Evolutionary conservation across 2,797 vertebrate genomes (phyloP), one percentile per base, ranked within the genome.

Genomic region (Hyperoplus lanceolatus): DNA sequence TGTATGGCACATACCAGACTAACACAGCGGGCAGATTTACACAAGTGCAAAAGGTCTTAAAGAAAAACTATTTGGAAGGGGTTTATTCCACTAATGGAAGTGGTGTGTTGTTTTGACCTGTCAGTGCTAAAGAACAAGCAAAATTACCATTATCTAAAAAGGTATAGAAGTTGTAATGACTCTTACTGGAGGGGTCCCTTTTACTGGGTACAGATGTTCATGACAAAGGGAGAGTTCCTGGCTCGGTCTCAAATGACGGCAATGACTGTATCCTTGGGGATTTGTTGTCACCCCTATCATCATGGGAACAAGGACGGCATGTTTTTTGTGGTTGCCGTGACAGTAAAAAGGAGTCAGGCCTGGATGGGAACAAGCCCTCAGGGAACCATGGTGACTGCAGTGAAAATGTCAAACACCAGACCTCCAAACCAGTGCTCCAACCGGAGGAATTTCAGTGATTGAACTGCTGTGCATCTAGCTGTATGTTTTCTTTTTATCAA

Each of bases 381-480:
- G 84, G 86, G 85, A 85, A 82, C 93, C 88, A 93, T 92, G 79
- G 90, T 81, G 93, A 93, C 93, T 54, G 81, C 75, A 86, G 77
- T 73, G 81, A 89, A 91, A 93, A 93, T 92, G 91, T 90, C 92
- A 94, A 90, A 90, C 7, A 55, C 54, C 78, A 81, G 81, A 85
- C 64, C 75, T 77, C 74, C 68, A 84, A 78, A 60, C 74, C 68
- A 84, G 79, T 63, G 74, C 39, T 75, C 63, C 39, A 72, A 65
- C 59, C 16, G 3, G 45, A 77, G 74, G 70, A 70, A 80, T 85
- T 79, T 77, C n/a, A 71, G 18, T 65, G 54, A 79, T 73, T 82
- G 79, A 72, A 56, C 65, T 57, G 54, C 55, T 74, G 43, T 54
- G 16, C 18, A 46, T 75, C 39, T 54, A 73, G 54, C 9, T 63